phyloP scores from a whole-genome alignment of 2,797 vertebrate species.

The Halcyon badia region DNA sequence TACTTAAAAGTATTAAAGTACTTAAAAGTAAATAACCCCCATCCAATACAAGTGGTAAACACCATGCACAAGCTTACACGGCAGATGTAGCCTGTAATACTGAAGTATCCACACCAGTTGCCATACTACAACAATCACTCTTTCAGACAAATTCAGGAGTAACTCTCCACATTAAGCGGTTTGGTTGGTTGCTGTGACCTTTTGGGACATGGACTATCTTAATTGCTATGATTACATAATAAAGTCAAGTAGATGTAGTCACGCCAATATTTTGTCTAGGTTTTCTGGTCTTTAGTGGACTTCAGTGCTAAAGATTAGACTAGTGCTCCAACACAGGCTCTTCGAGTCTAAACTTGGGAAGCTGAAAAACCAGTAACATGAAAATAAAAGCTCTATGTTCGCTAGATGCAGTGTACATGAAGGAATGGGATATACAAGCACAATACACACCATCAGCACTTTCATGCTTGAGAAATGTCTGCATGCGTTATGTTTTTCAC shows the following conservation, averaged over 20 bases:
- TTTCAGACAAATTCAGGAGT: conserved; percentile 54
- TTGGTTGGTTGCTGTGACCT: conserved; percentile 28
- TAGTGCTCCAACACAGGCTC: conserved; percentile 34
- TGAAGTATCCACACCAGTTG: conserved; percentile 62
- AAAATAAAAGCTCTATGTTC: neutral
- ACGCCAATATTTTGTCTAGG: neutral
- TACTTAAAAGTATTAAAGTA: conserved; percentile 33
- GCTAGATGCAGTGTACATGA: neutral
- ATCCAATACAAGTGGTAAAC: conserved; percentile 12
- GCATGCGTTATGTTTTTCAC: neutral
- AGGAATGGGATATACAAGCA: neutral
- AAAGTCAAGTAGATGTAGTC: conserved; percentile 62
- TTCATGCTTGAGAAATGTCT: conserved; percentile 18
- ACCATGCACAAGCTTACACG: conserved; percentile 75
- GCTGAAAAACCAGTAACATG: neutral
- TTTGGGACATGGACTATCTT: conserved; percentile 14
- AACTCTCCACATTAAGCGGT: neutral
- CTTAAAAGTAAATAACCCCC: neutral
- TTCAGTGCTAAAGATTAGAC: neutral
- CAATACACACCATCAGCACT: conserved; percentile 7
- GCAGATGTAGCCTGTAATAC: conserved; percentile 61
- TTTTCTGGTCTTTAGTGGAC: conserved; percentile 19
- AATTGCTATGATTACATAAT: neutral
- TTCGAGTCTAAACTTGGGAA: neutral
- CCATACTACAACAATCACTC: conserved; percentile 36